Evolutionary conservation across 2,113 vertebrate species (phyloP).

Genomic region (Holacanthus passer): DNA sequence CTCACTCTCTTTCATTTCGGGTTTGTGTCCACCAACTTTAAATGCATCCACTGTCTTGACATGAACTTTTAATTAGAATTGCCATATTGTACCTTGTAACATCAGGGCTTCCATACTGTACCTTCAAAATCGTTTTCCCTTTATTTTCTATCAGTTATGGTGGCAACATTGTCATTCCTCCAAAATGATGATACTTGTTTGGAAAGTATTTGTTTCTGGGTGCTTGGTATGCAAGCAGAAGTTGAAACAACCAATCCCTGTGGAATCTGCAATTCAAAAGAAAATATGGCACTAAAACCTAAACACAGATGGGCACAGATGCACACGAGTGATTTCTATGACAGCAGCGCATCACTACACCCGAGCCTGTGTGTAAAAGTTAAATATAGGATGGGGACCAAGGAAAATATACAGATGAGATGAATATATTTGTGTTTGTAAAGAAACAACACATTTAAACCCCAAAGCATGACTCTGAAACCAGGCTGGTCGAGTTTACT

Average conservation of each 20-base stretch:
- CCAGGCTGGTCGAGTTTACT: background rate
- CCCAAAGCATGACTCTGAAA: background rate
- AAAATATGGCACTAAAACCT: background rate
- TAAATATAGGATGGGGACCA: background rate
- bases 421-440: background rate
- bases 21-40: slow-evolving; percentile 11
- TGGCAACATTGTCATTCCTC: slow-evolving; percentile 39
- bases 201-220: slow-evolving; percentile 17
- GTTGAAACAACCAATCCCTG: background rate
- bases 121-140: slow-evolving; percentile 47
- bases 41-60: slow-evolving; percentile 31
- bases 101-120: slow-evolving; percentile 21
- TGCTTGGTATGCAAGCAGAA: background rate
- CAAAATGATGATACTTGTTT: slow-evolving; percentile 16
- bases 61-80: slow-evolving; percentile 65
- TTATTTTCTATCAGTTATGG: slow-evolving; percentile 60
- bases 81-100: slow-evolving; percentile 45
- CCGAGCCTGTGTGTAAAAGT: background rate
- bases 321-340: background rate
- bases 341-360: background rate
- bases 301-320: background rate
- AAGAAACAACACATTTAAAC: background rate
- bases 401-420: background rate
- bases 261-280: slow-evolving; percentile 6
- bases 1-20: background rate